Evolutionary conservation across 2,113 vertebrate genomes (phyloP), one percentile per base, ranked within the genome.

Genomic region (Sorex araneus): DNA sequence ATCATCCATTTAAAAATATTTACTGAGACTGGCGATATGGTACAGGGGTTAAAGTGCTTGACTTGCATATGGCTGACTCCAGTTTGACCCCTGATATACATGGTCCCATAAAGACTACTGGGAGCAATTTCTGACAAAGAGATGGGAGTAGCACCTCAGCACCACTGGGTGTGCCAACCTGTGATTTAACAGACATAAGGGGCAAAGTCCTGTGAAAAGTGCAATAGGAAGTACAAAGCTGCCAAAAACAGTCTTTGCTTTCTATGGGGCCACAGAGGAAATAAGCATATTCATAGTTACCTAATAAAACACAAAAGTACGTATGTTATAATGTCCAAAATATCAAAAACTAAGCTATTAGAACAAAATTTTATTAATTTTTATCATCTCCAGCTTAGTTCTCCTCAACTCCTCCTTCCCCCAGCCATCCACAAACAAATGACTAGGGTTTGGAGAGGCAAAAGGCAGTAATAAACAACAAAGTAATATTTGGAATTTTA

Each of bases 401-500:
- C 40, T 40, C 40, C 40, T 40, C 40, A n/a, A n/a, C 40, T 40
- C 40, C 40, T 40, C 40, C 54, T 19, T 1, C 10, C 54, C 50
- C 54, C 54, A 13, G 13, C 15, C 54, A 16, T 54, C 54, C 16
- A 40, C 74, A 93, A 47, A 92, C 89, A 87, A 93, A 90, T 50
- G 6, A 74, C 34, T 73, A 93, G 43, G 0, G 43, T 90, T 96
- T 30, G n/a, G 32, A 84, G 8, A 95, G 30, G 34, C 83, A 54
- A 95, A 92, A 16, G 27, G 21, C 28, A 92, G 71, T 1, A 94
- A 54, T 13, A 94, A 92, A 90, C 25, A 85, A 85, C 90, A 90
- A 91, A 11, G 43, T 75, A 91, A 93, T 66, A 67, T 40, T 63
- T 18, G 89, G 66, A 94, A 89, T 60, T 10, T 2, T 89, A n/a